Conservation (phyloP, 2,113 vertebrate genomes). For the Grammomys surdaster region DNA sequence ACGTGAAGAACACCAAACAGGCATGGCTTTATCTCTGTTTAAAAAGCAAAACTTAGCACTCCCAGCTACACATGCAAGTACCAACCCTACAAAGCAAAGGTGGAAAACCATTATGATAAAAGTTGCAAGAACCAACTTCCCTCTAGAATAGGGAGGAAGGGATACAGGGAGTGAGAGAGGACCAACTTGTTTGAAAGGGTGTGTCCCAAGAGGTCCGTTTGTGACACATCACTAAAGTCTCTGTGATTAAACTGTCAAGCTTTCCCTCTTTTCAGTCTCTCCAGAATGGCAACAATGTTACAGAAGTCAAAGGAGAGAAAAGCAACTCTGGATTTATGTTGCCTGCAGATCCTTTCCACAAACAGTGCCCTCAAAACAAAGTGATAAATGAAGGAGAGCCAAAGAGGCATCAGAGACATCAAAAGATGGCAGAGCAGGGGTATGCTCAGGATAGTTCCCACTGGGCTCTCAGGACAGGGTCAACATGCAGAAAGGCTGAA, state of each 20-base stretch:
- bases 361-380: not conserved
- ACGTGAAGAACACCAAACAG: not conserved
- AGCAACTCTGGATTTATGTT: not conserved
- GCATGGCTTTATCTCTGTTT: too few relatives aligned
- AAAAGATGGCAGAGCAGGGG: not conserved
- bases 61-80: too few relatives aligned
- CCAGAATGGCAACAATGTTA: not conserved
- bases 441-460: fast-evolving
- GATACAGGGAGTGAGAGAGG: not conserved
- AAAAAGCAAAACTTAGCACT: not conserved
- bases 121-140: fast-evolving
- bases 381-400: not conserved
- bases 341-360: not conserved
- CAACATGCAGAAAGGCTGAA: not conserved
- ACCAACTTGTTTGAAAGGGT: too few relatives aligned
- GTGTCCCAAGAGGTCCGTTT: not conserved
- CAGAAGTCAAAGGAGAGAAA: not conserved
- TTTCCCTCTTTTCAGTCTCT: not conserved
- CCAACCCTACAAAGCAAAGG: not conserved
- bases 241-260: not conserved
- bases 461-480: too few relatives aligned
- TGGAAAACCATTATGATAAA: not conserved
- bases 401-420: not conserved
- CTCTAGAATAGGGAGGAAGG: too few relatives aligned
- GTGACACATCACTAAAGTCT: not conserved